These are phyloP conservation scores for Morpho helenor DNA, from an alignment of 2,888 invertebrate genomes.

Conservation along the genomic window DNA sequence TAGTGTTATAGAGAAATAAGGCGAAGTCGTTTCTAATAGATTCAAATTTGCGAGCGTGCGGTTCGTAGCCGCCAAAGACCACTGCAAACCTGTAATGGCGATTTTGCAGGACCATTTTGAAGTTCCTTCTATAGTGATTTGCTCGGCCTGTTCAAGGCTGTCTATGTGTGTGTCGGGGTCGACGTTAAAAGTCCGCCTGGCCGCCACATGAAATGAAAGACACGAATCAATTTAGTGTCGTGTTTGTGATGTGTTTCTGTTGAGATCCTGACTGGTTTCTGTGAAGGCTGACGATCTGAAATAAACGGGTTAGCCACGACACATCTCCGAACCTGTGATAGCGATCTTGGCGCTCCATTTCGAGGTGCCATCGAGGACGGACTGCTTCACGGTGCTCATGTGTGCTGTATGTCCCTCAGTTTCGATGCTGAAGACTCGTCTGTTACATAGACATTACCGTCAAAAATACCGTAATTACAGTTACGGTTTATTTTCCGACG, in stretches of 20 bases:
- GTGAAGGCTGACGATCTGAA: conserved; percentile 32
- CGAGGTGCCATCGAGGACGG: conserved; percentile 98
- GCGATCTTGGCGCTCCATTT: conserved; percentile 99
- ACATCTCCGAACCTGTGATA: conserved; percentile 96
- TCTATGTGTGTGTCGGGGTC: conserved; percentile 98
- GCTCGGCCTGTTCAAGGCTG: conserved; percentile 98
- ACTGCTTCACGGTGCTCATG: conserved; percentile 99
- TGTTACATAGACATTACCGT: conserved; percentile 74
- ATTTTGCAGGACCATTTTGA: conserved; percentile 99
- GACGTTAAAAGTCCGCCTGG: conserved; percentile 97
- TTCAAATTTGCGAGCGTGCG: conserved; percentile 76
- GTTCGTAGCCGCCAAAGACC: conserved; percentile 76
- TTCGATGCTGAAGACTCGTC: conserved; percentile 98
- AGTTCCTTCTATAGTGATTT: conserved; percentile 98
- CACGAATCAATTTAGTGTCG: conserved; percentile 63
- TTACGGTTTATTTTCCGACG: background rate
- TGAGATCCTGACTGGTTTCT: conserved; percentile 27
- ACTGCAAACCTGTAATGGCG: conserved; percentile 96
- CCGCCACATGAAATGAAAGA: conserved; percentile 78
- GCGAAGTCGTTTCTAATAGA: conserved; percentile 76
- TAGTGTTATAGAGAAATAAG: conserved; percentile 58
- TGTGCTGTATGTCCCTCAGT: conserved; percentile 95
- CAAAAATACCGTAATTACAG: conserved; percentile 20
- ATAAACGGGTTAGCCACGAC: conserved; percentile 39
- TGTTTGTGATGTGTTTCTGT: conserved; percentile 49